Conservation (phyloP, 2,113 vertebrate genomes). For the Caracal caracal region DNA sequence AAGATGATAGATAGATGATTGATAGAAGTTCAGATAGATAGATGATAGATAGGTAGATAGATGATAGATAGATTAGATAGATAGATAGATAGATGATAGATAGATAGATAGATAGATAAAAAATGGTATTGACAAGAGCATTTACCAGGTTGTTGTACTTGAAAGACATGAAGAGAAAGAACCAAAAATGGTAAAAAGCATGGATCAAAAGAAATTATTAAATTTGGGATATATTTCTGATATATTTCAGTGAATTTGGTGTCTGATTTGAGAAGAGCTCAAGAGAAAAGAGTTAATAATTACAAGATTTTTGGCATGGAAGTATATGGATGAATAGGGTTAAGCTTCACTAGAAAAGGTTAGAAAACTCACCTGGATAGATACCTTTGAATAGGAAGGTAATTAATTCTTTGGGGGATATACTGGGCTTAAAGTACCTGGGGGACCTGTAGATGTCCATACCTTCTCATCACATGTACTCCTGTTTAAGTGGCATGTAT, state of each 20-base stretch:
- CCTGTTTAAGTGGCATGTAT: not conserved
- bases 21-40: not conserved
- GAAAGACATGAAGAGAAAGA: not conserved
- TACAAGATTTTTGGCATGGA: not conserved
- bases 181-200: not conserved
- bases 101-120: not conserved
- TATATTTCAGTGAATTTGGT: not conserved
- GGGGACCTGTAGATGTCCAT: accelerated
- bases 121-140: not conserved
- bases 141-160: not conserved
- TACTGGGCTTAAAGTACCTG: not conserved
- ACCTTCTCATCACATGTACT: not conserved
- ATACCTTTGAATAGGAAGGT: not conserved
- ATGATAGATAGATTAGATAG: not conserved
- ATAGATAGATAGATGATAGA: not conserved
- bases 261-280: not conserved
- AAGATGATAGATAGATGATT: not conserved
- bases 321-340: not conserved
- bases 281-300: not conserved
- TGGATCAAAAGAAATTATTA: not conserved
- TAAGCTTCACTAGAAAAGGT: not conserved
- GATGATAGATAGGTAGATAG: too few species aligned
- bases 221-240: not conserved
- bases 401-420: not conserved
- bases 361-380: not conserved